Conservation (phyloP, 2,113 vertebrate genomes). For the Cynoglossus semilaevis region DNA sequence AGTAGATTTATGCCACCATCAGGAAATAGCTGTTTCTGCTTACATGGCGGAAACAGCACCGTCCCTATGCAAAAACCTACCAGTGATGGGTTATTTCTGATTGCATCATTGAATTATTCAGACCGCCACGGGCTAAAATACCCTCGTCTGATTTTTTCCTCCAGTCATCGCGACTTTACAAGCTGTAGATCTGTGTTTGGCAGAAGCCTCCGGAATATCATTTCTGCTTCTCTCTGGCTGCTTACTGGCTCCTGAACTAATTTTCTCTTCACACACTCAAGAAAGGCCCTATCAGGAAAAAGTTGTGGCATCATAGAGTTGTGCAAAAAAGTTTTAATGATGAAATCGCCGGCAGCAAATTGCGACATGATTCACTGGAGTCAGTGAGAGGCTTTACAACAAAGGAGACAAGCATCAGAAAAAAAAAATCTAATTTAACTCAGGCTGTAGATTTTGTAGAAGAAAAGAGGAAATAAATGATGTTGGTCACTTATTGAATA, state of each 20-base stretch:
- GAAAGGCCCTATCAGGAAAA: conserved; percentile 42
- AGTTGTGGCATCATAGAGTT: conserved; percentile 38
- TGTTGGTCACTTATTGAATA: conserved; percentile 11
- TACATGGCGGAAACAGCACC: neutral
- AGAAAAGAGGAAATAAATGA: conserved; percentile 16
- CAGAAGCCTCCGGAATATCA: conserved; percentile 30
- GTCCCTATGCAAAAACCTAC: neutral
- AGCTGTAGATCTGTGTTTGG: conserved; percentile 3
- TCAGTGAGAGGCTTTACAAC: conserved; percentile 39
- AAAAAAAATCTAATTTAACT: conserved; percentile 2
- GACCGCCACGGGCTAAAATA: neutral
- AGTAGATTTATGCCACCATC: neutral
- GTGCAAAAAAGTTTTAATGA: conserved; percentile 64
- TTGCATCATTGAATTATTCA: conserved; percentile 31
- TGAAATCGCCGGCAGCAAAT: conserved; percentile 60
- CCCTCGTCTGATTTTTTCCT: conserved; percentile 16
- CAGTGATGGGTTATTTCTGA: conserved; percentile 11
- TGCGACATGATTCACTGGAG: conserved; percentile 53
- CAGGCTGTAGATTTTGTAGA: conserved; percentile 16
- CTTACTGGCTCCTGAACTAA: conserved; percentile 23
- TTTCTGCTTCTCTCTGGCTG: conserved; percentile 11
- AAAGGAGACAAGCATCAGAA: conserved; percentile 29
- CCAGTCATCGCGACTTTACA: conserved; percentile 1
- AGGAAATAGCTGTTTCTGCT: neutral
- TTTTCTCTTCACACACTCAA: conserved; percentile 37